Evolutionary conservation across 1,140 invertebrate species (phyloP).

Genomic region (Prorops nasuta): DNA sequence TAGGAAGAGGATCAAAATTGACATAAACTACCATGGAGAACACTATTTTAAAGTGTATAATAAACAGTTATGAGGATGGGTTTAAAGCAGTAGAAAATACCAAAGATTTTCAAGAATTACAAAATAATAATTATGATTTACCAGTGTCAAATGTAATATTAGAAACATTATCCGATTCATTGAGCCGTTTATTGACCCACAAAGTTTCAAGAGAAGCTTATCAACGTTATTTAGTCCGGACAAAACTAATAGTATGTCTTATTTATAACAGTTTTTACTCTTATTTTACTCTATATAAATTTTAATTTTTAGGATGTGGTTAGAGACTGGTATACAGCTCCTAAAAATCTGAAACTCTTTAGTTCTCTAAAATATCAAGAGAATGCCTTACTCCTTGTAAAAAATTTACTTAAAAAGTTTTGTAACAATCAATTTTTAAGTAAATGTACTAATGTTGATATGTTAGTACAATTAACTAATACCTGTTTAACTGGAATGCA

Average conservation of each 20-base stretch:
- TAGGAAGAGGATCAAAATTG: too few species aligned
- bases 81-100: constrained; percentile 11
- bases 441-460: constrained; percentile 8
- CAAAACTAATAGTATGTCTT: constrained; percentile 39
- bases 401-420: constrained; percentile 33
- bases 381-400: constrained; percentile 17
- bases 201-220: constrained; percentile 39
- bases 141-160: constrained; percentile 19
- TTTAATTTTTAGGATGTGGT: constrained; percentile 24
- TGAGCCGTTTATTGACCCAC: constrained; percentile 32
- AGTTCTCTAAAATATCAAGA: constrained; percentile 20
- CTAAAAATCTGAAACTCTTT: constrained; percentile 18
- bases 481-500: constrained; percentile 13
- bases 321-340: constrained; percentile 22
- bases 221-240: constrained; percentile 38
- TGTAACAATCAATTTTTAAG: constrained; percentile 24
- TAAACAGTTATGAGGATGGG: constrained; percentile 17
- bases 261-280: constrained; percentile 1
- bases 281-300: not conserved
- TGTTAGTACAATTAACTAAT: constrained; percentile 25
- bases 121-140: constrained; percentile 10
- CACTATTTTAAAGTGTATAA: constrained; percentile 20
- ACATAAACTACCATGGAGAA: constrained; percentile 18
- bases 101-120: constrained; percentile 21
- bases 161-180: constrained; percentile 24